A percentile compares a stretch with the other conserved stretches of the same genome.
phyloP scores from a whole-genome alignment of 2,797 vertebrate species.

The Liparis tanakae region DNA sequence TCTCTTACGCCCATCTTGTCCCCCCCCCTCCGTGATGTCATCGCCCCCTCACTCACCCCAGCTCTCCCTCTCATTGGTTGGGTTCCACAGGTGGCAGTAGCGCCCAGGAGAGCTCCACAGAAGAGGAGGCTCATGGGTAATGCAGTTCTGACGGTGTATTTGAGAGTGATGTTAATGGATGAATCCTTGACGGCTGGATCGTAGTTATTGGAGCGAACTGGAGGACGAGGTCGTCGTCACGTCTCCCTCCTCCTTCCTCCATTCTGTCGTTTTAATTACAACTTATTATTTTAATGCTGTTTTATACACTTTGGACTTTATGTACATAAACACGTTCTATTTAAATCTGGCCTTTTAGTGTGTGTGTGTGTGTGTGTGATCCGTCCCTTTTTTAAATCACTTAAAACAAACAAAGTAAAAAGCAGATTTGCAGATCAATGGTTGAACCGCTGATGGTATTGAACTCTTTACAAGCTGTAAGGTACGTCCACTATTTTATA shows the following conservation, averaged over 20 bases:
- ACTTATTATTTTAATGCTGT: slow-evolving; percentile 37
- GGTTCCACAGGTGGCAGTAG: slow-evolving; percentile 80
- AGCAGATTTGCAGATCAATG: slow-evolving; percentile 43
- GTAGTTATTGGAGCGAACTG: slow-evolving; percentile 62
- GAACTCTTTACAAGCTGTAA: slow-evolving; percentile 21
- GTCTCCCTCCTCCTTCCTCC: slow-evolving; percentile 42
- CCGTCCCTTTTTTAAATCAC: slow-evolving; percentile 47
- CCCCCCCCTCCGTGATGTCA: slow-evolving; percentile 17
- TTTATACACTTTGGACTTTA: slow-evolving; percentile 48
- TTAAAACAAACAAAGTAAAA: slow-evolving; percentile 16
- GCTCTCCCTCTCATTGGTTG: slow-evolving; percentile 72
- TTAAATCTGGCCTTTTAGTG: slow-evolving; percentile 38
- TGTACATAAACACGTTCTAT: slow-evolving; percentile 26
- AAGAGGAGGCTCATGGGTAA: slow-evolving; percentile 83
- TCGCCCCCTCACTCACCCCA: slow-evolving; percentile 39
- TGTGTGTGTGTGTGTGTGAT: slow-evolving; percentile 24
- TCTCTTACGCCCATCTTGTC: not conserved
- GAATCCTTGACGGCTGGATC: slow-evolving; percentile 69
- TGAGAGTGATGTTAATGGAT: slow-evolving; percentile 12
- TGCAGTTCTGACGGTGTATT: slow-evolving; percentile 42
- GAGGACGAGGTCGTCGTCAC: slow-evolving; percentile 40
- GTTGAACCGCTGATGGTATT: slow-evolving; percentile 29
- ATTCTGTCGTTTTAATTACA: slow-evolving; percentile 20
- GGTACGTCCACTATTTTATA: slow-evolving; percentile 38
- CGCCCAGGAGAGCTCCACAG: slow-evolving; percentile 78